phyloP scores from a whole-genome alignment of 2,888 invertebrate genomes.

The Polyommatus icarus region DNA sequence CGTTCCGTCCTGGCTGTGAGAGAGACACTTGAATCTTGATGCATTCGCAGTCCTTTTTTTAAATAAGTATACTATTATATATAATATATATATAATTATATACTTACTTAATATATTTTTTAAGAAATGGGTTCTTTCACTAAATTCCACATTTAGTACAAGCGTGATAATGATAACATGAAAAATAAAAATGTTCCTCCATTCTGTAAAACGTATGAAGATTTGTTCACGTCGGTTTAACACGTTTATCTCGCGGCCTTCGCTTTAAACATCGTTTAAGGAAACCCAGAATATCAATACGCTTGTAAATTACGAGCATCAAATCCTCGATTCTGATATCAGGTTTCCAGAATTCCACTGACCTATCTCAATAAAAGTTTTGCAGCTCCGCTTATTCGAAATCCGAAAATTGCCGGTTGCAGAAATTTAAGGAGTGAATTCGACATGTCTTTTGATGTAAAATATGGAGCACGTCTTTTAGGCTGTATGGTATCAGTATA shows the following conservation, averaged over 20 bases:
- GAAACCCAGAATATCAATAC: conserved; percentile 17
- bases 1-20: no score
- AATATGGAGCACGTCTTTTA: neutral
- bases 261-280: neutral
- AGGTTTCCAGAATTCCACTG: neutral
- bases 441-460: neutral
- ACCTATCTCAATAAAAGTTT: neutral
- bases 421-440: neutral
- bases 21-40: no score
- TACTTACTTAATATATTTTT: no score
- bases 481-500: no score
- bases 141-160: neutral
- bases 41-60: no score
- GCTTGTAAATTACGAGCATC: conserved; percentile 10
- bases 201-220: conserved; percentile 4
- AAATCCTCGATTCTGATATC: conserved; percentile 2
- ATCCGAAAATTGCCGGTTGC: neutral
- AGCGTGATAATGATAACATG: neutral
- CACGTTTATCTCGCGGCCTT: neutral
- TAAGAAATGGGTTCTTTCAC: no score
- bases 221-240: conserved; percentile 1
- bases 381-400: neutral
- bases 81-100: no score
- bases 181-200: neutral
- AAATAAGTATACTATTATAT: no score